Conservation (phyloP, 92 coral and sea anemone genomes). For the Epizoanthus ramosus region DNA sequence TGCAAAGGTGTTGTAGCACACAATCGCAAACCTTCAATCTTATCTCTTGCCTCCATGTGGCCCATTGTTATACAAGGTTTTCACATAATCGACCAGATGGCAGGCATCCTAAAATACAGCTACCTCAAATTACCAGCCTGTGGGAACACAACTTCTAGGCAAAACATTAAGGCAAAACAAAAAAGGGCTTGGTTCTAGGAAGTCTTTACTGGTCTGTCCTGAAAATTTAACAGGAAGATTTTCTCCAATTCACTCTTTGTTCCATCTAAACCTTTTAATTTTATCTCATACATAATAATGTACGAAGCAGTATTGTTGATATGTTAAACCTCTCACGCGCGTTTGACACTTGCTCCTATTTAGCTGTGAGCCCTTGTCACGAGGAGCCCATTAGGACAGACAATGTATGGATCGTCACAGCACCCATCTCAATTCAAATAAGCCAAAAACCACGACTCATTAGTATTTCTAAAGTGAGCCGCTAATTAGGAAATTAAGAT, state of each 20-base stretch:
- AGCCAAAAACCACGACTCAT: constrained; percentile 61
- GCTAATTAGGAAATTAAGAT: constrained; percentile 81
- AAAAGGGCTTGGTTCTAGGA: background rate
- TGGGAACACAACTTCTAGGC: constrained; percentile 14
- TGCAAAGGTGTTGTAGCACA: constrained; percentile 78
- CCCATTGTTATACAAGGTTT: constrained; percentile 90
- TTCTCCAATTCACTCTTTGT: constrained; percentile 56
- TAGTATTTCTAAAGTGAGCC: constrained; percentile 74
- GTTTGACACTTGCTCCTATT: constrained; percentile 51
- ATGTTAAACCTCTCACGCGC: constrained; percentile 66
- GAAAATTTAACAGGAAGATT: constrained; percentile 16
- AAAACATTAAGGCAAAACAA: constrained; percentile 22
- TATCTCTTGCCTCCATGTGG: constrained; percentile 93
- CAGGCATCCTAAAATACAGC: constrained; percentile 80
- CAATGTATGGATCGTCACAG: constrained; percentile 34
- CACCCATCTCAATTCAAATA: constrained; percentile 44
- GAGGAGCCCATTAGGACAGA: constrained; percentile 22
- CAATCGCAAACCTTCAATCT: constrained; percentile 67
- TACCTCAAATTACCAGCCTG: constrained; percentile 62
- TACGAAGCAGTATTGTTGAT: constrained; percentile 61
- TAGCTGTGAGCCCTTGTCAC: constrained; percentile 31
- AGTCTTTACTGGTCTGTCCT: constrained; percentile 13
- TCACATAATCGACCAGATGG: constrained; percentile 98
- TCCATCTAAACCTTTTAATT: constrained; percentile 53
- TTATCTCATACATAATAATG: constrained; percentile 63